Conservation (phyloP, 2,888 invertebrate genomes). For the Macroteleia sp. region DNA sequence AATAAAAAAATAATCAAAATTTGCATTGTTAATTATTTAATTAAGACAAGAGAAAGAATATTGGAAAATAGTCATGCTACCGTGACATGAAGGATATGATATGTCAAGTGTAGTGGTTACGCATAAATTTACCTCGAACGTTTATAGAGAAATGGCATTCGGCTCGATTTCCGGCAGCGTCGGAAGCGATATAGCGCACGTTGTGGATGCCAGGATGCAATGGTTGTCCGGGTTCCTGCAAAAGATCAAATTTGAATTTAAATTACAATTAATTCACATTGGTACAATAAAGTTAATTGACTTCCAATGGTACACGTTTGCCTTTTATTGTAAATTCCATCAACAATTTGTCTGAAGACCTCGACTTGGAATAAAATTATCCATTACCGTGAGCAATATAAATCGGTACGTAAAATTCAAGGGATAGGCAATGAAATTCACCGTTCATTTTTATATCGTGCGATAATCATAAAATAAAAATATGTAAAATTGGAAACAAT, state of each 20-base stretch:
- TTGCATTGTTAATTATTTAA: no score
- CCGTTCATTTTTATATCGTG: slow-evolving; percentile 4
- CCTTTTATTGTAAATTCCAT: background rate
- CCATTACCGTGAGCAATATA: background rate
- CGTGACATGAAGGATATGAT: no score
- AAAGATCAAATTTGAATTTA: slow-evolving; percentile 53
- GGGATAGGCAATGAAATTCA: background rate
- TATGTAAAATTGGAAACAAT: slow-evolving; percentile 14
- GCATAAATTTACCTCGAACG: slow-evolving; percentile 85
- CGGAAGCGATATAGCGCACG: slow-evolving; percentile 87
- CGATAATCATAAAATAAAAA: slow-evolving; percentile 5
- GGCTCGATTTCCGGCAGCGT: slow-evolving; percentile 87
- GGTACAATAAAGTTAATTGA: slow-evolving; percentile 27
- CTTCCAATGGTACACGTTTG: slow-evolving; percentile 7
- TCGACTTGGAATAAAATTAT: background rate
- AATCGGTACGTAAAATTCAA: background rate
- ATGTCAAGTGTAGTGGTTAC: slow-evolving; percentile 36
- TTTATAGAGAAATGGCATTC: slow-evolving; percentile 87
- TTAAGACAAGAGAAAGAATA: no score
- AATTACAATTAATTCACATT: slow-evolving; percentile 41
- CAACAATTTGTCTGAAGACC: background rate
- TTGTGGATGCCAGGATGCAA: slow-evolving; percentile 87
- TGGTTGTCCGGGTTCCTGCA: slow-evolving; percentile 86
- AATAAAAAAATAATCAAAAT: no score
- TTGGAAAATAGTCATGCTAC: no score